Evolutionary conservation across 2,797 vertebrate species (phyloP), one percentile per base, ranked within the genome.

Genomic region (Ctenopoma kingsleyae): DNA sequence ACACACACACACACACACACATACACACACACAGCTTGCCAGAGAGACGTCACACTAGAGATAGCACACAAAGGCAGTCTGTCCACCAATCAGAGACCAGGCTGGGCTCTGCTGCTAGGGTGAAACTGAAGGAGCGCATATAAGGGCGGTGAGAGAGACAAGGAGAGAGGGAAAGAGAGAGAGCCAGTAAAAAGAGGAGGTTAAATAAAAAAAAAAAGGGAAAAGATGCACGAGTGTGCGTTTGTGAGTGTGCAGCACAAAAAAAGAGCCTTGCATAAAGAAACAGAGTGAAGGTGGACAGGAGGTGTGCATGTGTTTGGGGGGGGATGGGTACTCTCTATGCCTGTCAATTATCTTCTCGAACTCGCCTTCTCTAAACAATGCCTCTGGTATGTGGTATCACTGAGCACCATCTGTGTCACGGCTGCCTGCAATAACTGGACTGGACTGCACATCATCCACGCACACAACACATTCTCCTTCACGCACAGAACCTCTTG

Each of bases 331-430:
- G 84, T 79, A 53, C 58, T 89, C 92, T 91, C 90, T 91, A 91
- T 88, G 91, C 82, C 89, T 94, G 93, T 95, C 94, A 95, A 95
- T 95, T 94, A 94, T 94, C 93, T 95, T 87, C 89, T 92, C 81
- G 50, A 87, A 90, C 91, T 93, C 80, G 88, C 92, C 91, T 92
- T 93, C 88, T 88, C 92, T 91, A 93, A 95, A 95, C 94, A 95
- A 95, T 94, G 92, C 92, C 94, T 94, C 89, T 95, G 94, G 94
- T 95, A 95, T 95, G 94, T 92, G 93, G 89, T 93, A 94, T 95
- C 87, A 71, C 91, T 90, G 85, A 92, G 83, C 88, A 93, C 94
- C 94, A 95, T 95, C 94, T 95, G 94, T 93, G 94, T 92, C 88
- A 90, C 84, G 92, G 94, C 87, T 93, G 91, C 89, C 89, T 91